Evolutionary conservation across 2,888 invertebrate species (phyloP).

Genomic region (Thyatira batis): DNA sequence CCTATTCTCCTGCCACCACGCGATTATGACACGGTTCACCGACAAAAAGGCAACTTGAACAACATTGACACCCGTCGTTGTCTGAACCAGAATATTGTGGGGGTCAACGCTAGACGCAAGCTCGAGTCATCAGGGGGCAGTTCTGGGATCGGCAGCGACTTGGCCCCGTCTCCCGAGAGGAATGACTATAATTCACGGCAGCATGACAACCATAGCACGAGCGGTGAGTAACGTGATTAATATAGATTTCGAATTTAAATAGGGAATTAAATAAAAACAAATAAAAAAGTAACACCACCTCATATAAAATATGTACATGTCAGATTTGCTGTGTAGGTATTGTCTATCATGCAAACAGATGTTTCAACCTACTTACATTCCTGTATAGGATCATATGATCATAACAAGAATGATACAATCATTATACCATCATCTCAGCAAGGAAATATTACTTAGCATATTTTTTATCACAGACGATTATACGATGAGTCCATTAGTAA

Average conservation of each 20-base stretch:
- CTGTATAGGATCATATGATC: background rate
- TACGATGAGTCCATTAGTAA: slow-evolving; percentile 22
- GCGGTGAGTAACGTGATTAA: slow-evolving; percentile 71
- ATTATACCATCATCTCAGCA: slow-evolving; percentile 19
- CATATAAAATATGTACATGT: too few species aligned
- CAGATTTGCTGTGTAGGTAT: background rate
- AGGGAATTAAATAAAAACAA: background rate
- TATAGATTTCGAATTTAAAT: background rate
- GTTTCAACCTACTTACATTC: background rate
- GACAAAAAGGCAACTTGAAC: slow-evolving; percentile 80
- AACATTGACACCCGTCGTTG: slow-evolving; percentile 83
- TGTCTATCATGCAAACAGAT: background rate
- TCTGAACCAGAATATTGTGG: slow-evolving; percentile 86
- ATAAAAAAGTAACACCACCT: background rate
- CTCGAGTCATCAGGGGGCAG: slow-evolving; percentile 90
- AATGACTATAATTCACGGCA: slow-evolving; percentile 64
- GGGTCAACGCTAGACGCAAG: slow-evolving; percentile 73
- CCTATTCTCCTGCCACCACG: slow-evolving; percentile 95
- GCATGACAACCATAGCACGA: slow-evolving; percentile 84
- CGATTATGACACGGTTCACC: slow-evolving; percentile 96
- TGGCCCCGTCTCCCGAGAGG: slow-evolving; percentile 91
- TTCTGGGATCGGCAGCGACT: slow-evolving; percentile 94
- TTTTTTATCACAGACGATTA: slow-evolving; percentile 13
- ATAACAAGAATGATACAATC: slow-evolving; percentile 1
- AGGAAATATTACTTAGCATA: slow-evolving; percentile 15